Base-by-base conservation (phyloP, 1,140 invertebrate genomes). In the Drosophila leontia region DNA sequence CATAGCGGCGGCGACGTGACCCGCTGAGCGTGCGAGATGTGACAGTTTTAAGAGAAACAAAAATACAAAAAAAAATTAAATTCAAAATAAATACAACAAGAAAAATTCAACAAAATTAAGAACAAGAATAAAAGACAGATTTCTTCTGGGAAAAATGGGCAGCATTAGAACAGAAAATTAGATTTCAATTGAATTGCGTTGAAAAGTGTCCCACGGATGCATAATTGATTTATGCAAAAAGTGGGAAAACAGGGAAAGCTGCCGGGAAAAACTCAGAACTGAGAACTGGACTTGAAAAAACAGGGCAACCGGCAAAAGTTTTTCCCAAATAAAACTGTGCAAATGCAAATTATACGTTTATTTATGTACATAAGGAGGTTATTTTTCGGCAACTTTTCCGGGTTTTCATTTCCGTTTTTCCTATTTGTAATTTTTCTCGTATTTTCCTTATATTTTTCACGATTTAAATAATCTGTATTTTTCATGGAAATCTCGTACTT, bases 161-260 rank as follows among this genome's bases (percentile, higher is more conserved):
- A 58, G 75, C 84, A 80, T 71, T 75, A 75, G 76, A 71, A 47
- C 32, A 51, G 61, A 67, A 67, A 82, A 82, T 83, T 83, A 59
- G 67, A 82, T 63, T 72, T 68, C 61, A 79, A 79, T 79, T 78
- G 67, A 78, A 72, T 85, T 80, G 78, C 69, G 68, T 37, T 23
- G 34, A 62, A 77, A 87, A 86, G 67, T 87, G 82, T 83, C 53
- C 75, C 47, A 60, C 63, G 56, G 72, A 78, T 88, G 72, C 80
- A 88, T 80, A 87, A 87, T 88, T 83, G 83, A 87, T 88, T 87
- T 88, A 88, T 83, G 84, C 80, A 72, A 72, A 72, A 34, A 12
- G 6, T 8, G 17, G 42, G 17, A 12, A 19, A 42, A 15, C 8
- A 12, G 23, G 23, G 34, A 45, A 70, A 70, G 29, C 48, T 23